Percentiles rank a stretch among this genome's conserved stretches.
phyloP scores from a whole-genome alignment of 2,113 vertebrate species.

The Naja naja region DNA sequence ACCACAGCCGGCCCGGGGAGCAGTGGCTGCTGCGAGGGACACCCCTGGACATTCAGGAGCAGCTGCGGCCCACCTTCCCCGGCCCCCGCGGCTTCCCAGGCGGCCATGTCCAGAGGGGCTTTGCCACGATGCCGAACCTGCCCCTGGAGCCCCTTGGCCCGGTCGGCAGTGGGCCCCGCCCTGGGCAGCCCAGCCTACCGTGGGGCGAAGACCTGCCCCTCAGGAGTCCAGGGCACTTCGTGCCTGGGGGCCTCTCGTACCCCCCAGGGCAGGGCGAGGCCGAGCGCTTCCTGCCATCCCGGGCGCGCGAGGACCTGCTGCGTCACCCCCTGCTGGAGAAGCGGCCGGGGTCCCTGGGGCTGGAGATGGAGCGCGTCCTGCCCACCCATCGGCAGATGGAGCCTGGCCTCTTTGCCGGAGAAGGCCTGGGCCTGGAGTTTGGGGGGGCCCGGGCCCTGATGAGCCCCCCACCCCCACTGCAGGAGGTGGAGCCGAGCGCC shows the following conservation, averaged over 20 bases:
- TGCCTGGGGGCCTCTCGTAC: conserved; percentile 76
- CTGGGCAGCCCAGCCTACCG: conserved; percentile 79
- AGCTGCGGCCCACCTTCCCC: conserved; percentile 73
- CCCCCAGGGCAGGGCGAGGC: conserved; percentile 78
- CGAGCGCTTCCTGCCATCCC: conserved; percentile 81
- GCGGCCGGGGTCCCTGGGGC: conserved; percentile 73
- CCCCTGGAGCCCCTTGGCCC: conserved; percentile 82
- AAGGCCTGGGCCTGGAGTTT: conserved; percentile 85
- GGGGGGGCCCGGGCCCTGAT: conserved; percentile 81
- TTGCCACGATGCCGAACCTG: conserved; percentile 81
- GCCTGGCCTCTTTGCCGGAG: conserved; percentile 70
- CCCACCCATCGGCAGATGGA: conserved; percentile 81
- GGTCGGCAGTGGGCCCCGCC: conserved; percentile 79
- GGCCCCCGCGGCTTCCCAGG: conserved; percentile 83
- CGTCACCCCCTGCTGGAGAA: conserved; percentile 90
- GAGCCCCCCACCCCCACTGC: conserved; percentile 85
- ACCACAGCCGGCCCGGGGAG: conserved; percentile 93
- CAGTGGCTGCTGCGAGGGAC: conserved; percentile 81
- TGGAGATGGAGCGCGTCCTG: conserved; percentile 86
- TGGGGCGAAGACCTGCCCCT: conserved; percentile 90
- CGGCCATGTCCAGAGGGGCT: conserved; percentile 76
- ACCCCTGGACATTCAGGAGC: conserved; percentile 34
- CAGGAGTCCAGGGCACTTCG: conserved; percentile 76
- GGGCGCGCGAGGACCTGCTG: conserved; percentile 86
- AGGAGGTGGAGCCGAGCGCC: conserved; percentile 80